Evolutionary conservation across 2,888 invertebrate genomes (phyloP).

Genomic region (Lycocerus yunnanus): DNA sequence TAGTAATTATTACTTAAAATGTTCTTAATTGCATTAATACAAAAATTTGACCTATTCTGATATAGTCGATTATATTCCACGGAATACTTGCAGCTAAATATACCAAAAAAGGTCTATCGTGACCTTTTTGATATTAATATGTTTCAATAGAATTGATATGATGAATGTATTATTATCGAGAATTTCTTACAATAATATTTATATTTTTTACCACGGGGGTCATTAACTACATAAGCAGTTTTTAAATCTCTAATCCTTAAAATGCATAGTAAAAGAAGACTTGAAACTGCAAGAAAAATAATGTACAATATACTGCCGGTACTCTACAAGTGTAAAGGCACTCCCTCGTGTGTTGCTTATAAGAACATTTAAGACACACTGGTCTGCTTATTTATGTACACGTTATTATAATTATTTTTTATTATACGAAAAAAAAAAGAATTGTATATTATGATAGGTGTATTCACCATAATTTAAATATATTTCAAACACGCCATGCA

Average conservation of each 20-base stretch:
- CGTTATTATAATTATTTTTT: not conserved
- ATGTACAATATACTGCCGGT: not conserved
- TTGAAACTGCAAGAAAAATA: not conserved
- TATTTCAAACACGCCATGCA: not conserved
- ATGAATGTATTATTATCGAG: too few relatives aligned
- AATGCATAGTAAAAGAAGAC: not conserved
- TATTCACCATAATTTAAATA: not conserved
- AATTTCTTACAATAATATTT: not conserved
- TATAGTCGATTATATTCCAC: too few relatives aligned
- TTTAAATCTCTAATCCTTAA: not conserved
- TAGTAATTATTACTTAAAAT: too few relatives aligned
- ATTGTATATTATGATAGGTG: not conserved
- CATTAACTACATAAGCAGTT: not conserved
- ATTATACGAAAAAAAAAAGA: not conserved
- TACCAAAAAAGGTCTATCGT: not conserved
- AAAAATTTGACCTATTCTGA: too few relatives aligned
- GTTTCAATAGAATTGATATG: not conserved
- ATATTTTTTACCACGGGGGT: too few relatives aligned
- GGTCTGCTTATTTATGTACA: not conserved
- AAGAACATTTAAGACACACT: not conserved
- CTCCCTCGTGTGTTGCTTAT: not conserved
- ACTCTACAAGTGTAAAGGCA: not conserved
- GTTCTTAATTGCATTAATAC: too few relatives aligned
- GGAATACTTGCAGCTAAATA: not conserved
- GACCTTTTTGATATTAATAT: not conserved